Evolutionary conservation across 92 coral and sea anemone genomes (phyloP).

Genomic region (Epizoanthus scotinus): DNA sequence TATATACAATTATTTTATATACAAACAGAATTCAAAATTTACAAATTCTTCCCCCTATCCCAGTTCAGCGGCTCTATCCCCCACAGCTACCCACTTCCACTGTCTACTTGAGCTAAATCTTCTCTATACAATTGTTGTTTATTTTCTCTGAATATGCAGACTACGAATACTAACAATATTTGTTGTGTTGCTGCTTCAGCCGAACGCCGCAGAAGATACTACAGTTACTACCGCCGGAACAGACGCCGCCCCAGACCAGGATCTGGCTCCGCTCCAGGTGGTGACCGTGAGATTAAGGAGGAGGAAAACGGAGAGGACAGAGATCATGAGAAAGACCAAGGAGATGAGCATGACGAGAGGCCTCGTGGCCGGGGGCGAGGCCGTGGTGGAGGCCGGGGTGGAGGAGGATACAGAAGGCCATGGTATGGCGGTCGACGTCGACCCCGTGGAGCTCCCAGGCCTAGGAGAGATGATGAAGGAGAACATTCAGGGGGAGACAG

Average conservation of each 20-base stretch:
- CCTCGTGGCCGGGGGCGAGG: slow-evolving; percentile 80
- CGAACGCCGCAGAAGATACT: slow-evolving; percentile 85
- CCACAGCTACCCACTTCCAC: too few species aligned
- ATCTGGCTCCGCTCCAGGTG: slow-evolving; percentile 74
- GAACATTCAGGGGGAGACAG: slow-evolving; percentile 70
- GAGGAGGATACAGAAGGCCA: slow-evolving; percentile 63
- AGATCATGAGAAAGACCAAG: slow-evolving; percentile 56
- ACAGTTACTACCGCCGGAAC: slow-evolving; percentile 69
- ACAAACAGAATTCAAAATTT: too few species aligned
- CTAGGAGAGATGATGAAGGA: slow-evolving; percentile 61
- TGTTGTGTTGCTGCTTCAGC: slow-evolving; percentile 43
- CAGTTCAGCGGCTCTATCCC: too few species aligned
- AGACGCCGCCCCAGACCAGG: slow-evolving; percentile 91
- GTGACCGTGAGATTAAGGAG: slow-evolving; percentile 61
- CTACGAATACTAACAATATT: neutral
- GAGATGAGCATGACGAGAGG: slow-evolving; percentile 66
- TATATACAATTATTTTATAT: too few species aligned
- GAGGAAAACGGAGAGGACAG: slow-evolving; percentile 75
- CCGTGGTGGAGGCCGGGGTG: too few species aligned
- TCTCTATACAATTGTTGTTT: neutral
- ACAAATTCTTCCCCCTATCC: too few species aligned
- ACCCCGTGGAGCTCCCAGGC: slow-evolving; percentile 73
- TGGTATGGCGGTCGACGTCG: slow-evolving; percentile 72
- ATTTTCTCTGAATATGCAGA: neutral
- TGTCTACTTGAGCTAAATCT: too few species aligned